These are phyloP conservation scores for Patagioenas fasciata DNA, from an alignment of 2,113 vertebrate species.

Conservation along the genomic window DNA sequence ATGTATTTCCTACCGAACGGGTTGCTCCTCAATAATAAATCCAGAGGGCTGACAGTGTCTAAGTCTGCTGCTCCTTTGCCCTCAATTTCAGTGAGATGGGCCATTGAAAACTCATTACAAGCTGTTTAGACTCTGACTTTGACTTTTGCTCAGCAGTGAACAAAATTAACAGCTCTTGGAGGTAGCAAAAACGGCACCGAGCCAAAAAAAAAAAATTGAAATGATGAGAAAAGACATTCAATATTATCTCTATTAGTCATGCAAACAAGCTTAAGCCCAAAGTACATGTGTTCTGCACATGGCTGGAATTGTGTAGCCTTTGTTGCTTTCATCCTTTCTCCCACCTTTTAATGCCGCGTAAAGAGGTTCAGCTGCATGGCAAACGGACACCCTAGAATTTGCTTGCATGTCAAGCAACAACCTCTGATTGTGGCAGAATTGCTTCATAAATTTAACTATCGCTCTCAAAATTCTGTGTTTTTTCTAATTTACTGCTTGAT, in stretches of 20 bases:
- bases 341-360: background rate
- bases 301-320: conserved; percentile 12
- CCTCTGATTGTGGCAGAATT: conserved; percentile 73
- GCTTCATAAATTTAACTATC: conserved; percentile 85
- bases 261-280: conserved; percentile 71
- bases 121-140: conserved; percentile 90
- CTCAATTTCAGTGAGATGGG: conserved; percentile 89
- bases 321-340: conserved; percentile 15
- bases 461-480: conserved; percentile 74
- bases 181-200: conserved; percentile 76
- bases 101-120: conserved; percentile 91
- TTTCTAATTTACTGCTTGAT: conserved; percentile 83
- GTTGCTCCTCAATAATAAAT: conserved; percentile 79
- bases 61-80: conserved; percentile 85
- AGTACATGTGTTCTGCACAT: conserved; percentile 25
- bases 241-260: conserved; percentile 78
- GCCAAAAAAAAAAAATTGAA: conserved; percentile 75
- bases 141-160: conserved; percentile 85
- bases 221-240: conserved; percentile 72
- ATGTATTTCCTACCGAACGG: conserved; percentile 36
- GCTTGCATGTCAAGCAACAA: conserved; percentile 75
- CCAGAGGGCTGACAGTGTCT: conserved; percentile 77
- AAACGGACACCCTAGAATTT: conserved; percentile 32
- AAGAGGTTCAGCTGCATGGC: conserved; percentile 28
- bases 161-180: conserved; percentile 88